Evolutionary conservation across 2,113 vertebrate genomes (phyloP).

Genomic region (crab-eating macaque (Macaca fascicularis)): DNA sequence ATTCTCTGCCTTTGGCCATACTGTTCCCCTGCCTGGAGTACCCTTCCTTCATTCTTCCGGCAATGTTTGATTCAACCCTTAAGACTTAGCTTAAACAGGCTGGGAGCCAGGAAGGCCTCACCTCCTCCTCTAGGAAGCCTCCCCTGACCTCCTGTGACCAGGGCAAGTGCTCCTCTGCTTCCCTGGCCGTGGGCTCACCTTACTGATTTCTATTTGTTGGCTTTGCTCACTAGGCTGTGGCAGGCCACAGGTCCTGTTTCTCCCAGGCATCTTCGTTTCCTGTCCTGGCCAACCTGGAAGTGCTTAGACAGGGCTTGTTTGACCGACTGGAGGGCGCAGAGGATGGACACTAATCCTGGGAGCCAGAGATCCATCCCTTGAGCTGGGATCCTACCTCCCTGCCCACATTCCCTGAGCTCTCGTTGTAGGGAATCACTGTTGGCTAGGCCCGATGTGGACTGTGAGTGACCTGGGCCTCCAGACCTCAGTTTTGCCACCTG

Average conservation of each 20-base stretch:
- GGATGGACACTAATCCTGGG: neutral
- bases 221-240: neutral
- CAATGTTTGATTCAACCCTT: neutral
- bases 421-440: accelerated
- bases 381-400: too few species aligned
- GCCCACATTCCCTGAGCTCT: neutral
- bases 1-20: neutral
- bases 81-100: neutral
- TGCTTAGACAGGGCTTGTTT: too few species aligned
- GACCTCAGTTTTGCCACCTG: neutral
- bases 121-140: neutral
- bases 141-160: neutral
- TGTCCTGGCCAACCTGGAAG: too few species aligned
- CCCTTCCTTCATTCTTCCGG: neutral
- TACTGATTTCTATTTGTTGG: neutral
- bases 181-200: accelerated
- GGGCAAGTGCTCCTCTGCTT: too few species aligned
- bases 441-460: neutral
- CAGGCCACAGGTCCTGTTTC: too few species aligned
- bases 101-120: too few species aligned
- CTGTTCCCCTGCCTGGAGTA: too few species aligned
- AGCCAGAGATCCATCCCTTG: too few species aligned
- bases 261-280: neutral
- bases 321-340: neutral
- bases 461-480: neutral